Evolutionary conservation across 2,888 invertebrate genomes (phyloP).

Genomic region (Ophion ellenae): DNA sequence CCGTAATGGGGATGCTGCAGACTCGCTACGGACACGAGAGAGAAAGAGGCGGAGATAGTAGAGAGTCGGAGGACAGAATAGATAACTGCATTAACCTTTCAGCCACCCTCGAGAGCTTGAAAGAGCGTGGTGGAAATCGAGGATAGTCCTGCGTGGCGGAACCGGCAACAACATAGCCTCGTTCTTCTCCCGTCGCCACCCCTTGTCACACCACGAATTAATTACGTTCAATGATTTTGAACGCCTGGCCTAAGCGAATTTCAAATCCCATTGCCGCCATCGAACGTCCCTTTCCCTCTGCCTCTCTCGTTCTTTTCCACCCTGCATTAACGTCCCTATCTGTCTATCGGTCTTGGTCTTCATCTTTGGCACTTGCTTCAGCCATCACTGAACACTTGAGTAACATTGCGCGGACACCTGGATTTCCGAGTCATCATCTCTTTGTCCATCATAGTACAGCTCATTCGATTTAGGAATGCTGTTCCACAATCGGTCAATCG

Average conservation of each 20-base stretch:
- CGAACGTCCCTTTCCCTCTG: slow-evolving; percentile 58
- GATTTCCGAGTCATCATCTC: neutral
- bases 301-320: slow-evolving; percentile 33
- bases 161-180: slow-evolving; percentile 63
- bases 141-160: slow-evolving; percentile 52
- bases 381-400: neutral
- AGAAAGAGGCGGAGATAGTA: slow-evolving; percentile 51
- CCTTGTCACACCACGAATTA: slow-evolving; percentile 79
- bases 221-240: slow-evolving; percentile 82
- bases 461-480: too few relatives aligned
- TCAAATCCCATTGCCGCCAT: slow-evolving; percentile 78
- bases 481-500: too few relatives aligned
- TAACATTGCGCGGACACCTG: neutral
- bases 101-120: slow-evolving; percentile 72
- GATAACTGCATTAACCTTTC: slow-evolving; percentile 83
- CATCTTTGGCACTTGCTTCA: slow-evolving; percentile 39
- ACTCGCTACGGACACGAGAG: slow-evolving; percentile 71
- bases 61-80: slow-evolving; percentile 68
- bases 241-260: slow-evolving; percentile 81
- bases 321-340: slow-evolving; percentile 13
- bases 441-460: too few relatives aligned
- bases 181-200: slow-evolving; percentile 63
- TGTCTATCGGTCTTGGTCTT: neutral
- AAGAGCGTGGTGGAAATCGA: slow-evolving; percentile 48
- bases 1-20: slow-evolving; percentile 72